Conservation (phyloP, 2,113 vertebrate genomes). For the Dolichotis patagonum region DNA sequence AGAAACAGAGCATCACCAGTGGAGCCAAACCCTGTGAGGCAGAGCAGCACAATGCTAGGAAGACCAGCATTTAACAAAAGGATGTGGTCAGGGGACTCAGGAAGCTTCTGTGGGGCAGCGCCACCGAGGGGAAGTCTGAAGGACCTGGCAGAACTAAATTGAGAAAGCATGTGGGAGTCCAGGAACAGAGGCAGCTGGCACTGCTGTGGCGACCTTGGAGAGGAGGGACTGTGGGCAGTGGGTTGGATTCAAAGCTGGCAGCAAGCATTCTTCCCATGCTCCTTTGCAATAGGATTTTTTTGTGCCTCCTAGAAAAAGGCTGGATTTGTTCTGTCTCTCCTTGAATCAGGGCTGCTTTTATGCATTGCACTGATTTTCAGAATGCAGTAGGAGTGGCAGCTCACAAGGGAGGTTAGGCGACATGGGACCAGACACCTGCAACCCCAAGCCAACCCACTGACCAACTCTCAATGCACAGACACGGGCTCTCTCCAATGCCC, state of each 20-base stretch:
- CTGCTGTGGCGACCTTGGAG: background rate
- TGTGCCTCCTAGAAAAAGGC: background rate
- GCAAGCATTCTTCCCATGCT: background rate
- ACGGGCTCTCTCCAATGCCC: background rate
- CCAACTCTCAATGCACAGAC: background rate
- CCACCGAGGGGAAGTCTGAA: background rate
- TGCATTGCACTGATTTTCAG: background rate
- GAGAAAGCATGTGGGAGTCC: background rate
- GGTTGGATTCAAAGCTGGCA: background rate
- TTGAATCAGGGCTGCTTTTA: background rate
- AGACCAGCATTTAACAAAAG: background rate
- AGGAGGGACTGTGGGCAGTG: background rate
- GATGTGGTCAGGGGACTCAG: background rate
- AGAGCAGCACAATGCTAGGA: background rate
- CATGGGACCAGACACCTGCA: background rate
- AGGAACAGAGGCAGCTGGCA: too few species aligned
- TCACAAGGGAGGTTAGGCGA: background rate
- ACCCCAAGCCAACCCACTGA: background rate
- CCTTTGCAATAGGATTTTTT: background rate
- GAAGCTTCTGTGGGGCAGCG: background rate
- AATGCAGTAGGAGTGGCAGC: background rate
- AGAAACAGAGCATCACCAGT: background rate
- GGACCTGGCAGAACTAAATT: background rate
- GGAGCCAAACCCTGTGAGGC: background rate
- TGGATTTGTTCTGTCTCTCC: background rate